phyloP scores from a whole-genome alignment of 1,140 invertebrate species.

The Brachionus manjavacas region DNA sequence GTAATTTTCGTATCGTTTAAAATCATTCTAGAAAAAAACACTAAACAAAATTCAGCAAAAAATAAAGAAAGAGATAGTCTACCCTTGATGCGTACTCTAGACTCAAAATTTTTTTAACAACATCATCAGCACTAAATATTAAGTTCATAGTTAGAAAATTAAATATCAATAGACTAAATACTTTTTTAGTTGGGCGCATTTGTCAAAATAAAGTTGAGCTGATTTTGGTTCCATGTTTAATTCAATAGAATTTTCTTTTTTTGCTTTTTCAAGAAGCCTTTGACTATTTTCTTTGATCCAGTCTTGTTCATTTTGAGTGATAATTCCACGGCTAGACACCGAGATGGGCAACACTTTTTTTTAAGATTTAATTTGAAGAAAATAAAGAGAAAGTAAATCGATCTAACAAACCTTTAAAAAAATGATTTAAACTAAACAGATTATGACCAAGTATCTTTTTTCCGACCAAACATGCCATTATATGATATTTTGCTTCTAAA shows the following conservation, averaged over 20 bases:
- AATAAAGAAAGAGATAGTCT: not conserved
- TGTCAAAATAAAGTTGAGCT: constrained; percentile 1
- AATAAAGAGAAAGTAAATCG: not conserved
- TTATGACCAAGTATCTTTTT: not conserved
- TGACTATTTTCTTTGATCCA: constrained; percentile 23
- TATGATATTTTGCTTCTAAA: too few relatives aligned
- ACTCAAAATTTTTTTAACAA: constrained; percentile 18
- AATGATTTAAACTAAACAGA: not conserved
- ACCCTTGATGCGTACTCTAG: not conserved
- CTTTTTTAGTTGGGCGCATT: not conserved
- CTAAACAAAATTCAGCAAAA: not conserved
- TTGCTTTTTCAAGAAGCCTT: not conserved
- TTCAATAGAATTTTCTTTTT: not conserved
- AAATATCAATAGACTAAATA: not conserved
- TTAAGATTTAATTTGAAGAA: not conserved
- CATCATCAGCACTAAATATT: not conserved
- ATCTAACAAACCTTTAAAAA: not conserved
- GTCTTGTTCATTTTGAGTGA: constrained; percentile 19
- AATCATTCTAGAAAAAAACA: not conserved
- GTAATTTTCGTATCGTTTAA: constrained; percentile 16
- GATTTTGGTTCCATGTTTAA: not conserved
- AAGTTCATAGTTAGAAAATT: not conserved
- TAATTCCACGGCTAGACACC: not conserved
- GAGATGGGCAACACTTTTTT: not conserved
- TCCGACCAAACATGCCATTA: not conserved